Conservation (phyloP, 2,888 invertebrate species). For the Ectropis crepuscularia region DNA sequence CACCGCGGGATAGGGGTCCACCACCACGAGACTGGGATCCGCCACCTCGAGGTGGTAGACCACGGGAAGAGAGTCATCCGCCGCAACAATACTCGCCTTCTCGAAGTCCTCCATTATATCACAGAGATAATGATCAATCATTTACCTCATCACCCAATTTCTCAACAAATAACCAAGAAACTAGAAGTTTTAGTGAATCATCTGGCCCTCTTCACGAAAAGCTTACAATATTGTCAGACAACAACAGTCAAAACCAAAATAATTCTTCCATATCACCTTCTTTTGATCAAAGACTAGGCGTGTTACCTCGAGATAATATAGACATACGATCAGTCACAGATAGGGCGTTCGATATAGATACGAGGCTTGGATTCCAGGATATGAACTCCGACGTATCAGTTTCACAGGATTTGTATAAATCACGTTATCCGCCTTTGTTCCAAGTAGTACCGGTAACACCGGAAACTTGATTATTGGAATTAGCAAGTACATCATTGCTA, state of each 20-base stretch:
- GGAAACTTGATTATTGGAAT: slow-evolving; percentile 36
- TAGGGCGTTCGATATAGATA: slow-evolving; percentile 32
- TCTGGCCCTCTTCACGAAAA: slow-evolving; percentile 19
- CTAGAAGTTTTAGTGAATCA: slow-evolving; percentile 10
- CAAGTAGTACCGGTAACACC: slow-evolving; percentile 55
- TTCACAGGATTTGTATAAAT: slow-evolving; percentile 10
- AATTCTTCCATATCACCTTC: slow-evolving; percentile 7
- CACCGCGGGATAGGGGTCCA: slow-evolving; percentile 15
- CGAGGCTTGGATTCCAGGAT: slow-evolving; percentile 33
- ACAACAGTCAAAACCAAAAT: neutral
- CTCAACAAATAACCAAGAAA: slow-evolving; percentile 10
- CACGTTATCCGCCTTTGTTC: slow-evolving; percentile 38
- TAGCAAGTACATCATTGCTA: neutral
- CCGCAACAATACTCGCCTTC: slow-evolving; percentile 21
- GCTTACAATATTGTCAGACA: slow-evolving; percentile 7
- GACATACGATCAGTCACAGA: slow-evolving; percentile 29
- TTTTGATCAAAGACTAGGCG: slow-evolving; percentile 6
- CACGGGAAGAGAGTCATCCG: slow-evolving; percentile 24
- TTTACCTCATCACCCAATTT: neutral
- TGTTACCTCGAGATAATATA: slow-evolving; percentile 11
- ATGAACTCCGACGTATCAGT: slow-evolving; percentile 4
- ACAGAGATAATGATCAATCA: slow-evolving; percentile 6
- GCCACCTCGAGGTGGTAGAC: too few species aligned
- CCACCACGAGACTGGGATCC: slow-evolving; percentile 10
- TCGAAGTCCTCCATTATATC: slow-evolving; percentile 9